These are phyloP conservation scores for Oxystoma pomonae DNA, from an alignment of 2,888 invertebrate genomes.

Conservation along the genomic window DNA sequence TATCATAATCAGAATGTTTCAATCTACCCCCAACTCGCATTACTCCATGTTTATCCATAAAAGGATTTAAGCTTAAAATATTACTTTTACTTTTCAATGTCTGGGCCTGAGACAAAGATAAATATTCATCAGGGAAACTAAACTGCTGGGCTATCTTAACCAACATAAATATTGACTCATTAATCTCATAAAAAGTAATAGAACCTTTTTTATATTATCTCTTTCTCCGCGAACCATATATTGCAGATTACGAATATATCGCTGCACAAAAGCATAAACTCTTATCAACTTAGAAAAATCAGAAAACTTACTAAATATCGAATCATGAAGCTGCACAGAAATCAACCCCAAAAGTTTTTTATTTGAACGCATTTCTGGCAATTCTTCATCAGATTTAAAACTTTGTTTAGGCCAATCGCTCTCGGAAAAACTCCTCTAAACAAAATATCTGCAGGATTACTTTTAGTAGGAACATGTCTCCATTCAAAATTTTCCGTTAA, in stretches of 20 bases:
- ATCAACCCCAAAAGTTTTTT: background rate
- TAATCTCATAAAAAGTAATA: too few species aligned
- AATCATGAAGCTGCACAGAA: background rate
- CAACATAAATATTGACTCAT: background rate
- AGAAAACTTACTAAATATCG: background rate
- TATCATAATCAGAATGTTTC: background rate
- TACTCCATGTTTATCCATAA: background rate
- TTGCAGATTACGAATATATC: background rate
- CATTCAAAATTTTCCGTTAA: background rate
- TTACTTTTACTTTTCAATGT: background rate
- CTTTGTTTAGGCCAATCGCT: background rate
- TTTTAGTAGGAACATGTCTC: background rate
- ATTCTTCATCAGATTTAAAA: background rate
- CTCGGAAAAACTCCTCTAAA: background rate
- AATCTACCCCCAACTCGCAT: slow-evolving; percentile 7
- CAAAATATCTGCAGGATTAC: background rate
- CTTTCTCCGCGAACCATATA: background rate
- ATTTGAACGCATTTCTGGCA: background rate
- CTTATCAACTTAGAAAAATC: background rate
- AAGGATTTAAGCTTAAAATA: background rate
- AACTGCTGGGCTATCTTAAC: background rate
- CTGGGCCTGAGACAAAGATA: background rate
- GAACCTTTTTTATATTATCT: too few species aligned
- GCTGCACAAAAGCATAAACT: background rate
- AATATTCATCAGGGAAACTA: background rate